phyloP scores from a whole-genome alignment of 2,888 invertebrate genomes.

The Macropis europaea region DNA sequence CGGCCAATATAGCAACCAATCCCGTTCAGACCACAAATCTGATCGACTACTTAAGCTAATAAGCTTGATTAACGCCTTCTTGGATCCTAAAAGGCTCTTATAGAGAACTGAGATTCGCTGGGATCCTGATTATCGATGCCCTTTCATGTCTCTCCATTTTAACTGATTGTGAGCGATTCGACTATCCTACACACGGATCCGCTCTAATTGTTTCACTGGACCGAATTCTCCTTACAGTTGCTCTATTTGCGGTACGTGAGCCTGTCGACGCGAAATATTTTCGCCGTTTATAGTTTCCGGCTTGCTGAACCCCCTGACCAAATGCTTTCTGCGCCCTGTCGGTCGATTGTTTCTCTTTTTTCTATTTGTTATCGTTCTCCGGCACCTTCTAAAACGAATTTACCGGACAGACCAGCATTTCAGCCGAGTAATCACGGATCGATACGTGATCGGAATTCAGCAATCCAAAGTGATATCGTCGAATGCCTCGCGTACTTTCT shows the following conservation, averaged over 20 bases:
- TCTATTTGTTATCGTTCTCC: not conserved
- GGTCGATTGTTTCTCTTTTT: not conserved
- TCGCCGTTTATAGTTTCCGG: constrained; percentile 1
- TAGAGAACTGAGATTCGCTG: not conserved
- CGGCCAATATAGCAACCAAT: not conserved
- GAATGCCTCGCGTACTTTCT: constrained; percentile 23
- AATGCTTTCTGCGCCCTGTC: not conserved
- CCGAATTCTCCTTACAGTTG: not conserved
- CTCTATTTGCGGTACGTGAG: constrained; percentile 23
- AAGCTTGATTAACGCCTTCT: constrained; percentile 5
- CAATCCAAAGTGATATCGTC: constrained; percentile 35
- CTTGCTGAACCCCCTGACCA: not conserved
- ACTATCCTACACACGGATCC: not conserved
- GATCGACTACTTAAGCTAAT: constrained; percentile 18
- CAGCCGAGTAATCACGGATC: constrained; percentile 45
- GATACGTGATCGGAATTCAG: constrained; percentile 48
- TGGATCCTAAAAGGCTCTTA: not conserved
- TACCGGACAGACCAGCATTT: constrained; percentile 14
- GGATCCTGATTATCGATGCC: constrained; percentile 6
- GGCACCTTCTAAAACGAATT: constrained; percentile 21
- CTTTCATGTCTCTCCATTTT: constrained; percentile 6
- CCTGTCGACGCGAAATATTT: not conserved
- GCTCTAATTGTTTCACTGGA: constrained; percentile 8
- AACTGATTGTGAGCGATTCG: too few species aligned
- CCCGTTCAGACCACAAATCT: not conserved